Conservation (phyloP, 1,140 invertebrate species). For the Lamellibrachia luymesi region DNA sequence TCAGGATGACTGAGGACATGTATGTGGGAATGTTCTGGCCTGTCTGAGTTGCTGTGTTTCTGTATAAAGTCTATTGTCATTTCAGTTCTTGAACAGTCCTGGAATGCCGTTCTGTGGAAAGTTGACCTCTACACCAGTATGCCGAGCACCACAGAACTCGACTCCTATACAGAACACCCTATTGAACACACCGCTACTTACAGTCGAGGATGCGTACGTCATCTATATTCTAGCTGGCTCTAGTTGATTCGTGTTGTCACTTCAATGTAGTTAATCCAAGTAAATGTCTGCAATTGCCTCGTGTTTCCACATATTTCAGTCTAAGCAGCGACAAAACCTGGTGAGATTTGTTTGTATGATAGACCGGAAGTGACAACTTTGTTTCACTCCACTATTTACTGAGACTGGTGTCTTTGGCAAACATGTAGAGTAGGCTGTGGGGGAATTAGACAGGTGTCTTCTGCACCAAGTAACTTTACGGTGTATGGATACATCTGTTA, state of each 20-base stretch:
- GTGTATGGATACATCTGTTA: background rate
- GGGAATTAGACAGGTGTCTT: background rate
- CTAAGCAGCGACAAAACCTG: background rate
- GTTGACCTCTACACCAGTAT: slow-evolving; percentile 54
- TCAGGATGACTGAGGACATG: no score
- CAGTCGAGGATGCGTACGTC: background rate
- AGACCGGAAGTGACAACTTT: background rate
- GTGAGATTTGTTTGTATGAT: background rate
- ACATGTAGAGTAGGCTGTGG: background rate
- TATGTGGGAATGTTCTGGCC: background rate
- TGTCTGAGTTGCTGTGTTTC: slow-evolving; percentile 7
- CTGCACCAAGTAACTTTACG: background rate
- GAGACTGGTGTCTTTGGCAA: background rate
- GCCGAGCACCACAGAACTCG: slow-evolving; percentile 25
- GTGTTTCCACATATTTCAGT: background rate
- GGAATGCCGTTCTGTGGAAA: slow-evolving; percentile 58
- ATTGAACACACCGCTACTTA: slow-evolving; percentile 7
- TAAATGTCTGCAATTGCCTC: no score
- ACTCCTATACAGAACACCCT: slow-evolving; percentile 17
- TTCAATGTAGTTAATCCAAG: background rate
- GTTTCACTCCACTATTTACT: no score
- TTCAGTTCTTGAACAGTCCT: slow-evolving; percentile 76
- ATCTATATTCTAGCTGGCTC: background rate
- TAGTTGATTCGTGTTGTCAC: background rate
- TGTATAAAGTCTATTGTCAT: slow-evolving; percentile 19